These are phyloP conservation scores for Zonitis immaculata DNA, from an alignment of 2,888 invertebrate species.

Conservation along the genomic window DNA sequence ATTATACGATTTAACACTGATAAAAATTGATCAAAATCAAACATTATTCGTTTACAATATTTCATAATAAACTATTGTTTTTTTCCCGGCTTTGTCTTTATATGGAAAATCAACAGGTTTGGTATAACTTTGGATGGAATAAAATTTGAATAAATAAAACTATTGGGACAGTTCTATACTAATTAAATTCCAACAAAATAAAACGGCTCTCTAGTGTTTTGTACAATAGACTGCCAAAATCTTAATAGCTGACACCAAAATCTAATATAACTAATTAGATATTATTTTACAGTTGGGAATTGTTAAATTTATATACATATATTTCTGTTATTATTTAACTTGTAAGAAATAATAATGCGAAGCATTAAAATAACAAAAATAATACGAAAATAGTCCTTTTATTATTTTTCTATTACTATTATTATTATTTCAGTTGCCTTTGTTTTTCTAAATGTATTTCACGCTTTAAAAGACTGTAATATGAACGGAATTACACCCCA, in stretches of 20 bases:
- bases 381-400: background rate
- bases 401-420: no score
- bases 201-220: conserved; percentile 23
- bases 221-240: conserved; percentile 22
- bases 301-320: no score
- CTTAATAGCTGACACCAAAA: no score
- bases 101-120: background rate
- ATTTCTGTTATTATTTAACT: background rate
- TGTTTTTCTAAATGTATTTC: background rate
- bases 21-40: no score
- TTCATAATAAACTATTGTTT: no score
- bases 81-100: no score
- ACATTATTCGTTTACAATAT: no score
- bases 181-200: conserved; percentile 24
- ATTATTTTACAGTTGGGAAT: no score
- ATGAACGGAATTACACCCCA: conserved; percentile 1
- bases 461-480: background rate
- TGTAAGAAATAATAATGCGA: no score
- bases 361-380: background rate
- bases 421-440: background rate
- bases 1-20: no score
- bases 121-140: background rate
- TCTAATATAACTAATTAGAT: no score
- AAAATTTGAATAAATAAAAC: background rate
- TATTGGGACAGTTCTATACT: conserved; percentile 8